Evolutionary conservation across 2,113 vertebrate genomes (phyloP), one percentile per base, ranked within the genome.

Genomic region (Epinephelus lanceolatus): DNA sequence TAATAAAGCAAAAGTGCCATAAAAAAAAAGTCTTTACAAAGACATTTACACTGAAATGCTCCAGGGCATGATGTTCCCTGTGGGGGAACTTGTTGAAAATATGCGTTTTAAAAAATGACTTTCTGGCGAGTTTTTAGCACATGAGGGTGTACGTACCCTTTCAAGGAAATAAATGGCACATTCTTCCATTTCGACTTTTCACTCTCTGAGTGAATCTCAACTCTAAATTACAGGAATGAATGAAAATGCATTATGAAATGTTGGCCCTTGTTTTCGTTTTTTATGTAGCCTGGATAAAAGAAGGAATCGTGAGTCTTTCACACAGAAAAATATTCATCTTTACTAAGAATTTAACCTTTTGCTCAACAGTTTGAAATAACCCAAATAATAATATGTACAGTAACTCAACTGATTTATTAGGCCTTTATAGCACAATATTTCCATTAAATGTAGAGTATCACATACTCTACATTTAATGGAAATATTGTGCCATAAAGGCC

Each of bases 1-100:
- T 79, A 82, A 85, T 82, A 84, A 88, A 81, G 81, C 33, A 78
- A 49, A 86, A 78, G 40, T 71, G 75, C 87, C 67, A 42, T 49
- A 68, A 79, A 88, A 72, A 88, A 72, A 88, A 14, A 76, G 65
- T 71, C 76, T 83, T 78, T 65, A 76, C 66, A 71, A 59, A 89
- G 83, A 71, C 76, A 59, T 83, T 88, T 56, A 70, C 45, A 57
- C 72, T 40, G 33, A 68, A 81, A 61, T 57, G 70, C 74, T 68
- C 40, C 14, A 10, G 53, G 52, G 70, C 71, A 27, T 2, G n/a
- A 75, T 47, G 65, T 56, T 78, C 55, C 47, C 53, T 51, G 25
- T 47, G 71, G 52, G 69, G 73, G 60, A 56, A 66, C 27, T 55
- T 55, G 59, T 62, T 57, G 45, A 66, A 74, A 73, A 80, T 74